These are phyloP conservation scores for Phrynosoma platyrhinos DNA, from an alignment of 2,113 vertebrate species.

Conservation along the genomic window DNA sequence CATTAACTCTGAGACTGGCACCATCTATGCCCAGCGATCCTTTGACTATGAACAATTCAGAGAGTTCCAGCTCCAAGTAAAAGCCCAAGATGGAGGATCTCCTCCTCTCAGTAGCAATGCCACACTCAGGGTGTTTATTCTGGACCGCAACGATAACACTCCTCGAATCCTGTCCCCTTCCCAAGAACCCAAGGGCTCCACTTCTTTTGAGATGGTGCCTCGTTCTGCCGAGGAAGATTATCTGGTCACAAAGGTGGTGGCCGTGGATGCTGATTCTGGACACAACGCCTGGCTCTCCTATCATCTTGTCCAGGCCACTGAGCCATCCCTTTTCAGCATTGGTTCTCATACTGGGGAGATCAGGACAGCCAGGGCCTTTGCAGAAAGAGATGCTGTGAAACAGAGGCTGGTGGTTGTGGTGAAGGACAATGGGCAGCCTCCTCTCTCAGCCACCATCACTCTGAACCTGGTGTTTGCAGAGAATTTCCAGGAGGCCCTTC, in stretches of 20 bases:
- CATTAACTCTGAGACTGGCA: constrained; percentile 36
- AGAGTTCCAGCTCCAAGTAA: constrained; percentile 50
- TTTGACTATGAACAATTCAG: constrained; percentile 58
- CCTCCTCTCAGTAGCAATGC: constrained; percentile 34
- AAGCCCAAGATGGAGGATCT: constrained; percentile 47
- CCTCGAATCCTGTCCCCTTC: constrained; percentile 22
- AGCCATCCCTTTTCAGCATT: background rate
- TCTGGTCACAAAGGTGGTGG: constrained; percentile 31
- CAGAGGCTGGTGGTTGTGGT: constrained; percentile 8
- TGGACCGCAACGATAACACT: constrained; percentile 24
- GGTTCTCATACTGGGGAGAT: constrained; percentile 19
- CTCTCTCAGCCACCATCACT: constrained; percentile 24
- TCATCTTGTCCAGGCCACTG: constrained; percentile 1
- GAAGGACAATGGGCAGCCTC: constrained; percentile 34
- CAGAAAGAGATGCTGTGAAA: constrained; percentile 20
- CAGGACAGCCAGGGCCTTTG: constrained; percentile 2
- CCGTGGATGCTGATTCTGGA: constrained; percentile 34
- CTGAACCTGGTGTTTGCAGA: constrained; percentile 36
- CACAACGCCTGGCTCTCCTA: constrained; percentile 33
- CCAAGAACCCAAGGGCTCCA: constrained; percentile 25
- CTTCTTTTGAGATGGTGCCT: constrained; percentile 49
- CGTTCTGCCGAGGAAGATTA: constrained; percentile 15
- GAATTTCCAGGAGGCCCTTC: constrained; percentile 35
- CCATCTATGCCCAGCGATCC: constrained; percentile 25
- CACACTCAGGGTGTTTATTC: background rate